Evolutionary conservation across 2,797 vertebrate genomes (phyloP).

Genomic region (Poeciliopsis presidionis): DNA sequence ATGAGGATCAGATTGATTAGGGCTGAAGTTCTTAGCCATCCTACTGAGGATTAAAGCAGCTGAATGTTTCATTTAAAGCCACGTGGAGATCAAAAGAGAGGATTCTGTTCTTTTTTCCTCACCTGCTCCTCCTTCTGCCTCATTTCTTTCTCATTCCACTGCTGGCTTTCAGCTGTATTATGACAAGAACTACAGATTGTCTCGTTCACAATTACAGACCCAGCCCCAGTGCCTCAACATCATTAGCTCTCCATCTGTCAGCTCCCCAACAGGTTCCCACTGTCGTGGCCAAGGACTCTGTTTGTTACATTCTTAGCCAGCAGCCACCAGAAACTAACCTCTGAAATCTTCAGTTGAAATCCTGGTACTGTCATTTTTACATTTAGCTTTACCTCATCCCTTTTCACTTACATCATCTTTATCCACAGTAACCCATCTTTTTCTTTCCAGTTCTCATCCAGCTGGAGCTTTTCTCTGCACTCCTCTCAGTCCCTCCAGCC

Average conservation of each 20-base stretch:
- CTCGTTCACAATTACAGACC: conserved; percentile 71
- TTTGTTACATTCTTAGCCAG: conserved; percentile 61
- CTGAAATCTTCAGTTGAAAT: background rate
- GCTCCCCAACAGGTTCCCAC: conserved; percentile 74
- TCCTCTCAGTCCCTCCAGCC: conserved; percentile 23
- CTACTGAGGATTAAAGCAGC: conserved; percentile 65
- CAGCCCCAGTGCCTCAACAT: conserved; percentile 72
- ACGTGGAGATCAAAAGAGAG: conserved; percentile 61
- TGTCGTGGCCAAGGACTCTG: conserved; percentile 68
- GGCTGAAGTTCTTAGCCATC: conserved; percentile 45
- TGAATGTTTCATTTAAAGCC: conserved; percentile 74
- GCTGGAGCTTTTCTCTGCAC: conserved; percentile 38
- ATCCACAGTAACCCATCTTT: background rate
- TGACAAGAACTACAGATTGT: conserved; percentile 70
- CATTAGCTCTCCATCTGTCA: conserved; percentile 81
- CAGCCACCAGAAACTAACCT: conserved; percentile 25
- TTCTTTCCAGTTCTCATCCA: conserved; percentile 9
- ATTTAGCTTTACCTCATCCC: background rate
- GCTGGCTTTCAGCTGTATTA: conserved; percentile 72
- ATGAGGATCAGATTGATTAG: conserved; percentile 69
- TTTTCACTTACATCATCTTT: conserved; percentile 7
- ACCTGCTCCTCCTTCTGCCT: conserved; percentile 11
- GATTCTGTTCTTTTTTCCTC: conserved; percentile 26
- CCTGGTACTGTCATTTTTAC: background rate
- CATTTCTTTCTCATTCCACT: conserved; percentile 61